These are phyloP conservation scores for Riparia riparia DNA, from an alignment of 2,113 vertebrate genomes.

Conservation along the genomic window DNA sequence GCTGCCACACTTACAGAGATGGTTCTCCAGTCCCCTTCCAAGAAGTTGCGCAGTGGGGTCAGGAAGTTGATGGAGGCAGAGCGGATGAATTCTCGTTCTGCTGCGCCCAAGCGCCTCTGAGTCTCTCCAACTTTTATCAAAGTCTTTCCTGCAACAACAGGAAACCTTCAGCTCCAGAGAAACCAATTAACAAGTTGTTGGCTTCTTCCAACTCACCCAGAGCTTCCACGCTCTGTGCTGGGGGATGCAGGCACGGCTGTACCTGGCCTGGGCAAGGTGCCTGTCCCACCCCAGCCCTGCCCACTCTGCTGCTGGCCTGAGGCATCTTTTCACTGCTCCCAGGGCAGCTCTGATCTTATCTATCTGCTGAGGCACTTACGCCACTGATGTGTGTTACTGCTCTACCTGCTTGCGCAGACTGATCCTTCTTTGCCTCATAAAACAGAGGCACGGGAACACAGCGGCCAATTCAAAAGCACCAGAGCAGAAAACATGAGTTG, in stretches of 20 bases:
- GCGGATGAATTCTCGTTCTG: slow-evolving; percentile 92
- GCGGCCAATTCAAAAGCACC: slow-evolving; percentile 62
- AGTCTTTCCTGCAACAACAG: slow-evolving; percentile 82
- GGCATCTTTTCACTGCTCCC: not conserved
- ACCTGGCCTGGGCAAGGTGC: not conserved
- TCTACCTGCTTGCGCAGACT: not conserved
- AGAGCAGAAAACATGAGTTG: slow-evolving; percentile 49
- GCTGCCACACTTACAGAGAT: slow-evolving; percentile 83
- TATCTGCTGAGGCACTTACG: not conserved
- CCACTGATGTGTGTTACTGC: not conserved
- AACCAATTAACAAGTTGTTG: not conserved
- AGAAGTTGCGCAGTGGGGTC: slow-evolving; percentile 93
- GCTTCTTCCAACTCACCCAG: not conserved
- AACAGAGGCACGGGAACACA: slow-evolving; percentile 18
- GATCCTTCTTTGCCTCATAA: not conserved
- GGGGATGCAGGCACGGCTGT: not conserved
- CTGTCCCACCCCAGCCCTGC: not conserved
- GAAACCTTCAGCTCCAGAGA: not conserved
- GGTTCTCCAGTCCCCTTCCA: slow-evolving; percentile 97
- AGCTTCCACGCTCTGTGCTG: not conserved
- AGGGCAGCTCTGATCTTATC: slow-evolving; percentile 33
- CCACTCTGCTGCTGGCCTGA: not conserved
- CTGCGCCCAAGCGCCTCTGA: slow-evolving; percentile 87
- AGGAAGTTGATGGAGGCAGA: slow-evolving; percentile 89
- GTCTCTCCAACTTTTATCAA: slow-evolving; percentile 92